Percentiles rank a stretch among this genome's conserved stretches.
Evolutionary conservation across 2,113 vertebrate genomes (phyloP).

Genomic region (Thalassoma bifasciatum): DNA sequence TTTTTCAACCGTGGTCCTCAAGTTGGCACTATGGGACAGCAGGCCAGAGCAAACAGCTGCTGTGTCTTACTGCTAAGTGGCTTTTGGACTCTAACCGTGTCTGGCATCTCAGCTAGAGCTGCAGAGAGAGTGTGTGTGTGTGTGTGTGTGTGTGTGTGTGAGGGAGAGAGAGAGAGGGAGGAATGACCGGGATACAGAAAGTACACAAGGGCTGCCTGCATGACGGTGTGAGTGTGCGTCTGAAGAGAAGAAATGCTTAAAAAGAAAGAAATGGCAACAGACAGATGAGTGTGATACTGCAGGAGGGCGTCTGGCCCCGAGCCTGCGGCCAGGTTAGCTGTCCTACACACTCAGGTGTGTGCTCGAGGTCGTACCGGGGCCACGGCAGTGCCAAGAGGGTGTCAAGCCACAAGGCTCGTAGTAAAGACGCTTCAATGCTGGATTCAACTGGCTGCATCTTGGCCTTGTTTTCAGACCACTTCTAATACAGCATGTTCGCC

Average conservation of each 20-base stretch:
- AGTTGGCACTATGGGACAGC: constrained; percentile 58
- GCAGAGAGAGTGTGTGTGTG: constrained; percentile 38
- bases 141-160: no score
- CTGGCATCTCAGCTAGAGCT: constrained; percentile 69
- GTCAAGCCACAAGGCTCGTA: constrained; percentile 63
- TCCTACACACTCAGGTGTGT: constrained; percentile 73
- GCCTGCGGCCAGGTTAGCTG: constrained; percentile 63
- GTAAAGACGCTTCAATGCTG: constrained; percentile 36
- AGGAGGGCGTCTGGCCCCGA: constrained; percentile 52
- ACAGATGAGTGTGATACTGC: constrained; percentile 72
- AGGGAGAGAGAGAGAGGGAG: constrained; percentile 17
- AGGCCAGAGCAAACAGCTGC: constrained; percentile 74
- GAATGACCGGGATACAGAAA: constrained; percentile 45
- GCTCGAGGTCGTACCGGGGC: constrained; percentile 65
- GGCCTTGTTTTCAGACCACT: constrained; percentile 37
- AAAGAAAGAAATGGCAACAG: constrained; percentile 63
- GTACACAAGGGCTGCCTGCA: constrained; percentile 13
- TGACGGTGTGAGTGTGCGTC: constrained; percentile 18
- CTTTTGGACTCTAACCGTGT: constrained; percentile 69
- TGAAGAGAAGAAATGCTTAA: constrained; percentile 35
- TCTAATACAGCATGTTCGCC: background rate
- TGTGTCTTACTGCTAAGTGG: constrained; percentile 71
- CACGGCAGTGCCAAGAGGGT: constrained; percentile 66
- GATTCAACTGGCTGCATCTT: constrained; percentile 30
- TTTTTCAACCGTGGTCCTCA: constrained; percentile 43